Conservation (phyloP, 2,888 invertebrate species). For the Fissipunctia ypsillon region DNA sequence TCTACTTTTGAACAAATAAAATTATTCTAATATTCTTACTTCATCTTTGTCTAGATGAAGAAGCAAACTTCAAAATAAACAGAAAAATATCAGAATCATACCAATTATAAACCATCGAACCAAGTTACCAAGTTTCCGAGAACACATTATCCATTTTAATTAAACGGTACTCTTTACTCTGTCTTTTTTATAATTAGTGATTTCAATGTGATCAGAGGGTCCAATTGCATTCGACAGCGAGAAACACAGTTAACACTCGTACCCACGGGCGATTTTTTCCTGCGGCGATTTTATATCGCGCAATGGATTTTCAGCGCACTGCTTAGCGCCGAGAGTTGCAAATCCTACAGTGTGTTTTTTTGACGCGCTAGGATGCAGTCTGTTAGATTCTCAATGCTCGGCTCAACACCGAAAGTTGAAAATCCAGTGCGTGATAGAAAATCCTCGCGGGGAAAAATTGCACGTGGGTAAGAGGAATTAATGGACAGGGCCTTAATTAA, state of each 20-base stretch:
- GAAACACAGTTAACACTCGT: slow-evolving; percentile 29
- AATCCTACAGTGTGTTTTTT: too few relatives aligned
- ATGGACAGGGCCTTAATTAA: slow-evolving; percentile 32
- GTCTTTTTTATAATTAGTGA: slow-evolving; percentile 30
- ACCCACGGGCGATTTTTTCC: background rate
- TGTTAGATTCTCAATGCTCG: background rate
- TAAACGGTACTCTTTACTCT: background rate
- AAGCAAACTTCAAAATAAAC: too few relatives aligned
- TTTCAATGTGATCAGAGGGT: slow-evolving; percentile 35
- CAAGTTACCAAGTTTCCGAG: background rate
- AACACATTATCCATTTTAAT: background rate
- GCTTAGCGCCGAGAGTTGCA: too few relatives aligned
- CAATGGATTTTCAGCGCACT: background rate
- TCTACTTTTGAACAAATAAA: too few relatives aligned
- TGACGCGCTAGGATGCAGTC: background rate
- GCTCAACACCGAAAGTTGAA: background rate
- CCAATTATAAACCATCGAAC: background rate
- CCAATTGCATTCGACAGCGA: slow-evolving; percentile 19
- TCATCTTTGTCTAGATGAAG: too few relatives aligned
- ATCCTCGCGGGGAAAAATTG: background rate
- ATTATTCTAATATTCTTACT: too few relatives aligned
- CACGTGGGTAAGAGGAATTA: background rate
- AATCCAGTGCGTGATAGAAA: background rate
- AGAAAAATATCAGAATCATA: background rate
- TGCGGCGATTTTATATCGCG: too few relatives aligned